phyloP scores from a whole-genome alignment of 2,888 invertebrate genomes.

The Acanthacorydalis orientalis region DNA sequence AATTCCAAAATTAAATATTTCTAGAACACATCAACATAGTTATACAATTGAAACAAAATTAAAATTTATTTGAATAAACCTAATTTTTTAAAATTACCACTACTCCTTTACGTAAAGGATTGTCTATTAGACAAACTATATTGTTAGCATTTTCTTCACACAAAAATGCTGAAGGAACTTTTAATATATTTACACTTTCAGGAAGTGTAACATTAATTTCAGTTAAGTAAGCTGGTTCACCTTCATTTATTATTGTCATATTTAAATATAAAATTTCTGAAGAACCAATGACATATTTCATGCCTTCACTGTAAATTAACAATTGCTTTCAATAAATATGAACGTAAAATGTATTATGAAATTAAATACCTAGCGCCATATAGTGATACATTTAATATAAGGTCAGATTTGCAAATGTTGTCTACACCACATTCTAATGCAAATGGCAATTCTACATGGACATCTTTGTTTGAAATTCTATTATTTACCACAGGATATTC shows the following conservation, averaged over 20 bases:
- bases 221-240: slow-evolving; percentile 31
- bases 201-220: slow-evolving; percentile 28
- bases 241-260: slow-evolving; percentile 23
- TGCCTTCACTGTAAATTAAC: no score
- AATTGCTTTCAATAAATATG: no score
- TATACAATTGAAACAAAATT: no score
- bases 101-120: neutral
- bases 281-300: slow-evolving; percentile 18
- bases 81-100: neutral
- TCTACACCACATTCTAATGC: slow-evolving; percentile 18
- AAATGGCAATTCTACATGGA: slow-evolving; percentile 16
- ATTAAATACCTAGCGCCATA: slow-evolving; percentile 12
- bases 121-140: neutral
- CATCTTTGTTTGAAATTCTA: slow-evolving; percentile 12
- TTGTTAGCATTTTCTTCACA: neutral
- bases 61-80: neutral
- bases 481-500: slow-evolving; percentile 16
- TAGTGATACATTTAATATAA: slow-evolving; percentile 14
- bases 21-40: slow-evolving; percentile 10
- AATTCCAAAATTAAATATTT: slow-evolving; percentile 15
- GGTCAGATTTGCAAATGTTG: slow-evolving; percentile 16
- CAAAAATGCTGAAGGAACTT: slow-evolving; percentile 17
- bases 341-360: no score
- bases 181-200: slow-evolving; percentile 21
- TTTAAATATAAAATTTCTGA: slow-evolving; percentile 16